A percentile compares a stretch with the other conserved stretches of the same genome.
Evolutionary conservation across 2,113 vertebrate genomes (phyloP).

Genomic region (Atractosteus spatula): DNA sequence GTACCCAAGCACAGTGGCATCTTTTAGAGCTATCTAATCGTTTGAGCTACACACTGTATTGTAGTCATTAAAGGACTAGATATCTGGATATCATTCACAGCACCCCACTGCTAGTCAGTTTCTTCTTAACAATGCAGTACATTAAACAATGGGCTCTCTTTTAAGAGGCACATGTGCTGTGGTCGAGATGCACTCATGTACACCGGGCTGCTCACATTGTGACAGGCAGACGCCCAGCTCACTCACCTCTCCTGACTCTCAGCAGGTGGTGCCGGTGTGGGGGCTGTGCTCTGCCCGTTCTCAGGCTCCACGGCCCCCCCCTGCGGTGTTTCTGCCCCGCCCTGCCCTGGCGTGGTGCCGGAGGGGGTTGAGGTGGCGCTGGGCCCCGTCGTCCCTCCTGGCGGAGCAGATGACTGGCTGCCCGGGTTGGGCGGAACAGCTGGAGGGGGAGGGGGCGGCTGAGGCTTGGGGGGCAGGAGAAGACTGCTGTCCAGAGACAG

Average conservation of each 20-base stretch:
- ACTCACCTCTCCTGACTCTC: constrained; percentile 62
- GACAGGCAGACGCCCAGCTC: not conserved
- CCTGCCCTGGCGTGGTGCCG: constrained; percentile 48
- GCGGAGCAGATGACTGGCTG: constrained; percentile 42
- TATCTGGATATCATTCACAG: too few species aligned
- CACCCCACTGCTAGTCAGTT: too few species aligned
- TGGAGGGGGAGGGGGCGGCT: constrained; percentile 47
- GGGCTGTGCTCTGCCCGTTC: constrained; percentile 52
- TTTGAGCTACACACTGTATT: too few species aligned
- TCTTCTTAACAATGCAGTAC: too few species aligned
- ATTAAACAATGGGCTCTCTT: too few species aligned
- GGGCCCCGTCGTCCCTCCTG: constrained; percentile 51
- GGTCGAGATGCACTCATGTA: too few species aligned
- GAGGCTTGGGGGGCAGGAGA: constrained; percentile 80
- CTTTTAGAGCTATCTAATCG: too few species aligned
- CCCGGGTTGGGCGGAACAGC: constrained; percentile 51
- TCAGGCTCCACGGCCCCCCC: constrained; percentile 67
- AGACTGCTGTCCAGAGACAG: constrained; percentile 87
- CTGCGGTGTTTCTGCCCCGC: constrained; percentile 57
- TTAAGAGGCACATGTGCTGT: too few species aligned
- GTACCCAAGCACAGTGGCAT: too few species aligned
- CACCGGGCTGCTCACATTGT: too few species aligned
- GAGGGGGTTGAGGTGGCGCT: constrained; percentile 56
- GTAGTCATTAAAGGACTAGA: too few species aligned
- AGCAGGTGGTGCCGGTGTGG: constrained; percentile 57